These are phyloP conservation scores for Dynastes tityus DNA, from an alignment of 2,888 invertebrate genomes.

Conservation along the genomic window DNA sequence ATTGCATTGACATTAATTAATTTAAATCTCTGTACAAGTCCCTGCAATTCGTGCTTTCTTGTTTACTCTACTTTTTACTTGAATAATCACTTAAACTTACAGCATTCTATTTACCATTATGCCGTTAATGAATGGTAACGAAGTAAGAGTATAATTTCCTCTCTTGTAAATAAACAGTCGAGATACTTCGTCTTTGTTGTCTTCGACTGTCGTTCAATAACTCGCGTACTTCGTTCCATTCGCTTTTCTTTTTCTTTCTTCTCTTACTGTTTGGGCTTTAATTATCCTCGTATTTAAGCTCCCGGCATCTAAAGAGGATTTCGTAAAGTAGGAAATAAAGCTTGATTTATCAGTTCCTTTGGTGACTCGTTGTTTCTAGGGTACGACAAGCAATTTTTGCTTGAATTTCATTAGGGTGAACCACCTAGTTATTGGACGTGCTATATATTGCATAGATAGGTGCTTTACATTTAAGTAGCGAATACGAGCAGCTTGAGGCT, in stretches of 20 bases:
- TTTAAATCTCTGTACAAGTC: neutral
- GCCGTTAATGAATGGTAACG: neutral
- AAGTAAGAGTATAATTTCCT: conserved; percentile 9
- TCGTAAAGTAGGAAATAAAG: neutral
- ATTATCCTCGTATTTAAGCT: conserved; percentile 8
- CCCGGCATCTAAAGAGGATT: neutral
- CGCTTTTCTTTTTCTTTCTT: conserved; percentile 2
- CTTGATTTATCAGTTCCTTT: neutral
- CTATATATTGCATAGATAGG: too few species aligned
- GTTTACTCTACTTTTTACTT: neutral
- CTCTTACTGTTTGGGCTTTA: neutral
- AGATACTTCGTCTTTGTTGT: neutral
- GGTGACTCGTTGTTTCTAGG: too few species aligned
- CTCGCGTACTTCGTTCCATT: neutral
- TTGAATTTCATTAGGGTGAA: too few species aligned
- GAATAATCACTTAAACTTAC: neutral
- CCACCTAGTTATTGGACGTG: too few species aligned
- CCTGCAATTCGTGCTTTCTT: neutral
- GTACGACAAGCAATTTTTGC: too few species aligned
- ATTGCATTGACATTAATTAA: neutral
- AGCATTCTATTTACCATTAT: conserved; percentile 1
- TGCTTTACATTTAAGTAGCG: too few species aligned
- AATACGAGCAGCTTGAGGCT: too few species aligned
- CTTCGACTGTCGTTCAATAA: conserved; percentile 1
- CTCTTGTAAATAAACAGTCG: conserved; percentile 4